phyloP scores from a whole-genome alignment of 2,113 vertebrate species.

The Prolemur simus region DNA sequence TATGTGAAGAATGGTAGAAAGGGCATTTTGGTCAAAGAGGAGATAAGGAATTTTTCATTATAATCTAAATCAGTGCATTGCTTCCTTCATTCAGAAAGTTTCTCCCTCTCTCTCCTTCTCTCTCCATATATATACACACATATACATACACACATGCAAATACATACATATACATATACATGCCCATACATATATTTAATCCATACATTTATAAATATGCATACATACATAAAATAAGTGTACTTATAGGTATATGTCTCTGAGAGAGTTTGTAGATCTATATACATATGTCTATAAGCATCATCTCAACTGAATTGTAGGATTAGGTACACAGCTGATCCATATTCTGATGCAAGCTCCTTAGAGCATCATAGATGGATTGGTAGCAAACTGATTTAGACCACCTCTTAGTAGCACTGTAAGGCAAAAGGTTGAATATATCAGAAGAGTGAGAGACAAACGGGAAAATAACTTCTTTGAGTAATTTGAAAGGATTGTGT shows the following conservation, averaged over 20 bases:
- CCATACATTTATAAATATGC: not conserved
- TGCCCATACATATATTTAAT: not conserved
- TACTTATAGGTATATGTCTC: not conserved
- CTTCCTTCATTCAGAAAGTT: too few relatives aligned
- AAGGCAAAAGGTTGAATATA: not conserved
- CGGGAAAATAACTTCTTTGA: too few relatives aligned
- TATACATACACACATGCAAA: not conserved
- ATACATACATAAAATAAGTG: not conserved
- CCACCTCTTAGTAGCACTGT: not conserved
- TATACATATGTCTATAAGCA: fast-evolving
- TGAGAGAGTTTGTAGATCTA: not conserved
- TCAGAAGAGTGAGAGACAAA: not conserved
- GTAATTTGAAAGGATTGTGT: not conserved
- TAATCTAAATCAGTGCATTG: too few relatives aligned
- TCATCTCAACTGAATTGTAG: not conserved
- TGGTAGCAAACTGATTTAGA: not conserved
- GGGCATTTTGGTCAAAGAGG: too few relatives aligned
- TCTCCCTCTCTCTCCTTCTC: too few relatives aligned
- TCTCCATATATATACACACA: not conserved
- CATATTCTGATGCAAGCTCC: not conserved
- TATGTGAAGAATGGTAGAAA: not conserved
- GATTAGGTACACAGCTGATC: not conserved
- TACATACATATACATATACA: not conserved
- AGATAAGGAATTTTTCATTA: too few relatives aligned
- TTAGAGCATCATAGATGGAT: not conserved